phyloP scores from a whole-genome alignment of 2,888 invertebrate genomes.

The Metacarcinus magister region DNA sequence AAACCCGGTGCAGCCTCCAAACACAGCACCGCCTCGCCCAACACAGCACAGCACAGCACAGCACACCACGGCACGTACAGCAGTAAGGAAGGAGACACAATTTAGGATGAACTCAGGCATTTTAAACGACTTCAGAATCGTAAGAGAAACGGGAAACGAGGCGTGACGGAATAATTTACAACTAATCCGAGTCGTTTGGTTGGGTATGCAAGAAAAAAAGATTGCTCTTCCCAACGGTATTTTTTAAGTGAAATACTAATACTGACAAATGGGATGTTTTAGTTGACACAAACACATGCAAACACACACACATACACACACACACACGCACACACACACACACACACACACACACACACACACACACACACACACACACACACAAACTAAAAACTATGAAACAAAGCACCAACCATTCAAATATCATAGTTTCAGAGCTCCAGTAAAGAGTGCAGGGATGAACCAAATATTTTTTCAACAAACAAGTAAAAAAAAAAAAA shows the following conservation, averaged over 20 bases:
- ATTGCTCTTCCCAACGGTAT: neutral
- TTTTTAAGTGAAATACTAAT: neutral
- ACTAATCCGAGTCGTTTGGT: neutral
- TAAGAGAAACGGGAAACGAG: neutral
- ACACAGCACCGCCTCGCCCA: neutral
- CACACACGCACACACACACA: too few relatives aligned
- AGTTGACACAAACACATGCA: too few relatives aligned
- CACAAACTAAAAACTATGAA: neutral
- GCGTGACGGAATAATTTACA: neutral
- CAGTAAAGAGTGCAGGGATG: too few relatives aligned
- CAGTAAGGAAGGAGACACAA: neutral
- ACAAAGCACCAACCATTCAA: neutral
- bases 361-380: too few relatives aligned
- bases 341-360: too few relatives aligned
- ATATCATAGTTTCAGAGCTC: neutral
- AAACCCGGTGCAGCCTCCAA: neutral
- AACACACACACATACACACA: too few relatives aligned
- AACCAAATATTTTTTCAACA: neutral
- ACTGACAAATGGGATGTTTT: neutral
- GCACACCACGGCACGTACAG: neutral
- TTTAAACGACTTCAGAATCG: neutral
- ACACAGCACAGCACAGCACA: neutral
- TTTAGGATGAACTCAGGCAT: constrained; percentile 22
- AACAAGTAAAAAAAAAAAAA: neutral
- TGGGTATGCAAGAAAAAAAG: neutral